These are phyloP conservation scores for Meandrusa payeni DNA, from an alignment of 2,888 invertebrate genomes.

Conservation along the genomic window DNA sequence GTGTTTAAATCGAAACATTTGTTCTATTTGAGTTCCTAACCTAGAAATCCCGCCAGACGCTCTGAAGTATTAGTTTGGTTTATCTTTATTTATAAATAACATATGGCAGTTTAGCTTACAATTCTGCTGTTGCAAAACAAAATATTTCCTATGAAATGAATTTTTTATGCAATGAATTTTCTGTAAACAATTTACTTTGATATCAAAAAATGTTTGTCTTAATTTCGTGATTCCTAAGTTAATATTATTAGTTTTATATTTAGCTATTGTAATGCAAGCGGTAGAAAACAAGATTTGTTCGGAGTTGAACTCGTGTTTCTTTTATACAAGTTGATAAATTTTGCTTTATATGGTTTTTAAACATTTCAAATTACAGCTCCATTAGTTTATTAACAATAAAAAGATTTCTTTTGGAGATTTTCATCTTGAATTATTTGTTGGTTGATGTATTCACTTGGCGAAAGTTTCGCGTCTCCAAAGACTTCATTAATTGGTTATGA, in stretches of 20 bases:
- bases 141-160: conserved; percentile 45
- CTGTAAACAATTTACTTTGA: conserved; percentile 39
- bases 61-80: conserved; percentile 23
- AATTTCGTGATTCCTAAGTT: conserved; percentile 49
- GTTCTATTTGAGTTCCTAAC: conserved; percentile 1
- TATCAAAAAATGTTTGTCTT: conserved; percentile 52
- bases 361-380: background rate
- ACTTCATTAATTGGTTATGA: conserved; percentile 6
- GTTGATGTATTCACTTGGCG: background rate
- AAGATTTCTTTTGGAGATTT: no score
- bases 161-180: conserved; percentile 53
- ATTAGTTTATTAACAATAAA: no score
- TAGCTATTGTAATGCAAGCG: conserved; percentile 36
- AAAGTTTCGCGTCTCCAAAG: conserved; percentile 1
- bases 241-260: conserved; percentile 43
- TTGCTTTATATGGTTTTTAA: conserved; percentile 19
- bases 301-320: conserved; percentile 1
- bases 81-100: no score
- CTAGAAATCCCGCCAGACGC: conserved; percentile 31
- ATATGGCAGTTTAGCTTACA: no score
- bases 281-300: conserved; percentile 36
- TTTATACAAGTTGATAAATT: background rate
- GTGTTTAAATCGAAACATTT: background rate
- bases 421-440: no score
- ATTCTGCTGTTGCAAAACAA: conserved; percentile 23